Evolutionary conservation across 2,797 vertebrate species (phyloP), one percentile per base, ranked within the genome.

Genomic region (Nyctibius grandis): DNA sequence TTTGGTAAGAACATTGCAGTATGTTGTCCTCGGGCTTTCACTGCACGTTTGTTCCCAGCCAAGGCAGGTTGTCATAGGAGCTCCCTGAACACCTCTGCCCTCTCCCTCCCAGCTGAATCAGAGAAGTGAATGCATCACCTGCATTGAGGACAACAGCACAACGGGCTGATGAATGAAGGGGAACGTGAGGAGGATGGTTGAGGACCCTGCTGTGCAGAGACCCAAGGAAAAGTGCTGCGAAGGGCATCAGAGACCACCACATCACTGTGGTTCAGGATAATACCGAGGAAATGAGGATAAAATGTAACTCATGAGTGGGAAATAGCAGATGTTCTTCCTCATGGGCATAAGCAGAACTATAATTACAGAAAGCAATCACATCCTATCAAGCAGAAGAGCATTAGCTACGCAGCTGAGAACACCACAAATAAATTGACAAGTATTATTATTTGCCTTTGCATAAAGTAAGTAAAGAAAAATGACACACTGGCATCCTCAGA

Each of bases 301-400:
- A 88, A 94, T 67, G 29, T 23, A 94, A 73, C 67, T 93, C 67
- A 50, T 78, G 81, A 89, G 67, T 94, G 92, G 95, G 92, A 96
- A 96, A 92, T 60, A 95, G 88, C 97, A 97, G 97, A 96, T 97
- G 97, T 96, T 97, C 83, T 77, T 83, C 93, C 95, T 96, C 93
- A 93, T 78, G 95, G 97, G 95, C 94, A 89, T 89, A 93, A 91
- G 25, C 89, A 89, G 67, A 87, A 81, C 73, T 60, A 44, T 92
- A 95, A 97, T 95, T 93, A 91, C 91, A 73, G 94, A 93, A 65
- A 91, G 67, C 88, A 96, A 93, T 2, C 15, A 80, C 80, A 48
- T 93, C 61, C 87, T 91, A 91, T 89, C 77, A 94, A 96, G 91
- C 96, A 96, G 91, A 96, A 96, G 59, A 93, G 59, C 54, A 95